Conservation (phyloP, 2,888 invertebrate genomes). For the Tenthredo amoena region DNA sequence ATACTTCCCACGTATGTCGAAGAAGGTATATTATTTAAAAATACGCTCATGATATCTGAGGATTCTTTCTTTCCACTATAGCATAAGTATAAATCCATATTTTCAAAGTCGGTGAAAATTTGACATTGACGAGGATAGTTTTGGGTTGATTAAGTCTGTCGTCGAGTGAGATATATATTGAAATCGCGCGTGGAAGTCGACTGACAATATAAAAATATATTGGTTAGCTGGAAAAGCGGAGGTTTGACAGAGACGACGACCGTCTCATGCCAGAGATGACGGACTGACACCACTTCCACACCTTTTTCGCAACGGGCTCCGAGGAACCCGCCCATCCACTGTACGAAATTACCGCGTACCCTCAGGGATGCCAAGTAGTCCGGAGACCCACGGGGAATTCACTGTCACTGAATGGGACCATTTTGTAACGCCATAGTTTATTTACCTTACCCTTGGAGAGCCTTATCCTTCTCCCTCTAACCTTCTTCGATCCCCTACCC, state of each 20-base stretch:
- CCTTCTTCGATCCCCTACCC: conserved; percentile 23
- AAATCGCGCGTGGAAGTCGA: background rate
- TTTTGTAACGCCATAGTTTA: conserved; percentile 49
- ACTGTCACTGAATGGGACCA: conserved; percentile 49
- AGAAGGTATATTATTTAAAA: background rate
- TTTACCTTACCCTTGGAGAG: conserved; percentile 47
- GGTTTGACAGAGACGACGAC: conserved; percentile 35
- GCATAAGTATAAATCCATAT: background rate
- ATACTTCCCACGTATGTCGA: background rate
- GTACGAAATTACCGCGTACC: conserved; percentile 48
- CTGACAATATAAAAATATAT: conserved; percentile 34
- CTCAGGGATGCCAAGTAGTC: conserved; percentile 46
- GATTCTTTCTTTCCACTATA: background rate
- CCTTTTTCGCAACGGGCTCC: conserved; percentile 37
- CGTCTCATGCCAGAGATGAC: conserved; percentile 35
- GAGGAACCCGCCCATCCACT: conserved; percentile 48
- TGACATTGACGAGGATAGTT: background rate
- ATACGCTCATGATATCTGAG: background rate
- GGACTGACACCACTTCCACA: conserved; percentile 27
- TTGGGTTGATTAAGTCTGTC: conserved; percentile 12
- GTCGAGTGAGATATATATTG: conserved; percentile 21
- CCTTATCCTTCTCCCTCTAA: conserved; percentile 30
- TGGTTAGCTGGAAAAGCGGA: conserved; percentile 4
- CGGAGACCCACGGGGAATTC: conserved; percentile 34
- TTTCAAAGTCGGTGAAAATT: background rate